These are phyloP conservation scores for Drosophila truncata DNA, from an alignment of 1,140 invertebrate genomes.

Conservation along the genomic window DNA sequence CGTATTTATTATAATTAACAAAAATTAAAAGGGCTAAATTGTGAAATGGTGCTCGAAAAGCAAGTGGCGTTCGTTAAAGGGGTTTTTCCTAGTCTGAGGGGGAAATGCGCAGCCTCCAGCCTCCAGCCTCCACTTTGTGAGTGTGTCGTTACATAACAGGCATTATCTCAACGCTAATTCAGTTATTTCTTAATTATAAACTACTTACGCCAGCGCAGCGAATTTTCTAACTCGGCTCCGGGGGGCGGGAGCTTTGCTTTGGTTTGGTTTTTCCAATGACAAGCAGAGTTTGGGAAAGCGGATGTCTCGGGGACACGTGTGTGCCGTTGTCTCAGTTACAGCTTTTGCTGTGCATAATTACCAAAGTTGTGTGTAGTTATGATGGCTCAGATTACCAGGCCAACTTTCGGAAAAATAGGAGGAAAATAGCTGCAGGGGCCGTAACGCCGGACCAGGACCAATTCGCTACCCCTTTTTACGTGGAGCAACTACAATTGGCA, in stretches of 20 bases:
- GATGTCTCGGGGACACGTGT: constrained; percentile 63
- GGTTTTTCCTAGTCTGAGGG: constrained; percentile 10
- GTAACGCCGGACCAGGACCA: constrained; percentile 6
- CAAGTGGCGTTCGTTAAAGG: constrained; percentile 66
- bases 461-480: constrained; percentile 43
- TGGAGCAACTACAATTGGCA: constrained; percentile 39
- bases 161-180: constrained; percentile 84
- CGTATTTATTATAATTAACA: constrained; percentile 79
- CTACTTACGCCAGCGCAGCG: constrained; percentile 74
- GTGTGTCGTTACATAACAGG: constrained; percentile 59
- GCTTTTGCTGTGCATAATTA: constrained; percentile 66
- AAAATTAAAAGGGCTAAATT: constrained; percentile 79
- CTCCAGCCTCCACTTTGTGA: constrained; percentile 26
- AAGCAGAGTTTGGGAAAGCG: background rate
- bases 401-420: constrained; percentile 41
- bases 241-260: constrained; percentile 2
- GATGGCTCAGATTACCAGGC: constrained; percentile 69
- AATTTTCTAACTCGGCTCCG: constrained; percentile 63
- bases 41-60: constrained; percentile 75
- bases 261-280: constrained; percentile 7
- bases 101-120: constrained; percentile 37
- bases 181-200: constrained; percentile 85
- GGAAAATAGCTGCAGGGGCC: background rate
- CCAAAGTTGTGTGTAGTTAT: constrained; percentile 64
- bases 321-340: constrained; percentile 65